phyloP scores from a whole-genome alignment of 2,113 vertebrate species.

The Odocoileus hemionus region DNA sequence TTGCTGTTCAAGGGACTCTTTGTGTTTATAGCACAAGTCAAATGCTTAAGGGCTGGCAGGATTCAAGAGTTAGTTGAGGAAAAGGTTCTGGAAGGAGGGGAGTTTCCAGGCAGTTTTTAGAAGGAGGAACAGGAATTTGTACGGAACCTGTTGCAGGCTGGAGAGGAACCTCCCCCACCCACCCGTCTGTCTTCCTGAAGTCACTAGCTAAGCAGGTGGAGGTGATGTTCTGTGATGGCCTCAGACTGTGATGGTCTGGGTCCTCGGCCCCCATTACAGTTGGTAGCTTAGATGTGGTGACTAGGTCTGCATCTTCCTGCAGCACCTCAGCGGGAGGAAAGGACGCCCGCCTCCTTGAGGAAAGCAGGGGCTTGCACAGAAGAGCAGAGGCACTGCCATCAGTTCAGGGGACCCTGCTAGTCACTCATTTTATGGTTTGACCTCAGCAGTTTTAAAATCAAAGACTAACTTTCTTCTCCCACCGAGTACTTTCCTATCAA shows the following conservation, averaged over 20 bases:
- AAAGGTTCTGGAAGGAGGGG: background rate
- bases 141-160: background rate
- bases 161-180: background rate
- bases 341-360: background rate
- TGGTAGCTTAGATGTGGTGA: background rate
- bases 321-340: background rate
- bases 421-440: background rate
- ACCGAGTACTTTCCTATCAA: background rate
- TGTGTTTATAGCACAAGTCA: background rate
- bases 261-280: no score
- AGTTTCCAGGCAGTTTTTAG: background rate
- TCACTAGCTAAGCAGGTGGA: background rate
- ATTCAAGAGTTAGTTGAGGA: background rate
- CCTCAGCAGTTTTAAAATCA: background rate
- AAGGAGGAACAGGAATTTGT: background rate
- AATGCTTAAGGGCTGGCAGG: background rate
- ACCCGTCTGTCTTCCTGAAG: background rate
- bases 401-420: background rate
- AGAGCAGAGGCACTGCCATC: background rate
- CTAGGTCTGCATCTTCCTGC: background rate
- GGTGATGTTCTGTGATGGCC: background rate
- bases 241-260: background rate
- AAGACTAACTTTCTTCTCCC: background rate
- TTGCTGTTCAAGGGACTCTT: background rate
- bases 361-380: background rate